These are phyloP conservation scores for Numenius arquata DNA, from an alignment of 2,113 vertebrate genomes.

Conservation along the genomic window DNA sequence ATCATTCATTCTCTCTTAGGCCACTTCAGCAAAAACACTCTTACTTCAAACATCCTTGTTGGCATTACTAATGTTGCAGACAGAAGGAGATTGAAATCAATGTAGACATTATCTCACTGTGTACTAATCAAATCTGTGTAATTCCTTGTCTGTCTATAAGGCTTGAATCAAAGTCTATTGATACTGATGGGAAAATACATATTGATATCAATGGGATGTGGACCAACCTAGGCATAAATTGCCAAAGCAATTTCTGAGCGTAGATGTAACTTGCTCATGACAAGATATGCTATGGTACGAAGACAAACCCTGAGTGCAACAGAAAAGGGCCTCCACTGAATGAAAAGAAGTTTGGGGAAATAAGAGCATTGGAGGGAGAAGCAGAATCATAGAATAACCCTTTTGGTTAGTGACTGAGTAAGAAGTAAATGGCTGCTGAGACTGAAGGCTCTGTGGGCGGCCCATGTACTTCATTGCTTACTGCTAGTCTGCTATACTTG, in stretches of 20 bases:
- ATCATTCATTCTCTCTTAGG: background rate
- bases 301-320: background rate
- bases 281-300: accelerated
- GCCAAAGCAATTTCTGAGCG: background rate
- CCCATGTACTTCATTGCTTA: background rate
- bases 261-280: background rate
- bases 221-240: background rate
- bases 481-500: background rate
- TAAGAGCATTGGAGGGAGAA: background rate
- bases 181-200: background rate
- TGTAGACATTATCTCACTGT: background rate
- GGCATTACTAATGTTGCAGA: background rate
- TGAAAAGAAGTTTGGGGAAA: background rate
- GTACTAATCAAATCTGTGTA: background rate
- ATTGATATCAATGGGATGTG: background rate
- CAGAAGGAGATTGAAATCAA: background rate
- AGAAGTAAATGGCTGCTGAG: background rate
- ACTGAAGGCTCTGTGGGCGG: background rate
- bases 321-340: background rate
- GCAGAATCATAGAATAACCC: background rate
- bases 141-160: background rate
- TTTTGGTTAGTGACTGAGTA: background rate
- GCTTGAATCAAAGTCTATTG: background rate
- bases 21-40: background rate
- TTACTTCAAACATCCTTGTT: background rate